Evolutionary conservation across 2,888 invertebrate genomes (phyloP), one percentile per base, ranked within the genome.

Genomic region (Vandiemenella viatica): DNA sequence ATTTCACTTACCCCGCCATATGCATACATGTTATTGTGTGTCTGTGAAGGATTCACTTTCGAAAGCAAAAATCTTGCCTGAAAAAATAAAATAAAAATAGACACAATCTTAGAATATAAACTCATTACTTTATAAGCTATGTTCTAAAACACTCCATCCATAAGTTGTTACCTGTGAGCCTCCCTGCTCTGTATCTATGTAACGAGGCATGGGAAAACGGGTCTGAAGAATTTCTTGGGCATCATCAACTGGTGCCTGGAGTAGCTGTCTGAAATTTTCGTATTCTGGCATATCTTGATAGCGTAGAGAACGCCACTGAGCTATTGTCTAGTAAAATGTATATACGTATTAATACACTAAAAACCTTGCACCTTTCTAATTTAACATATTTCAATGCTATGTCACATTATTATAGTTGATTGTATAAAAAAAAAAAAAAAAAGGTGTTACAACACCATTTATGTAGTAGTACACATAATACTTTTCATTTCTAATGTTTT

Each of bases 1-100:
- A 44, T 6, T 48, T 45, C 56, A 79, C 84, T 81, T 69, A 86
- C 87, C 77, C 87, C 87, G 61, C 88, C 89, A 67, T 91, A 95
- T 38, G 89, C 85, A 68, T 91, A 93, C 89, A 90, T 92, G 67
- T 96, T 97, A 74, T 98, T 98, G 70, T 99, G 98, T 16, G 98
- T 99, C 67, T 95, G 90, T 60, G 97, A 97, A n/a, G 98, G 98
- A 69, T 99, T 99, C 51, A 99, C 98, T 77, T 98, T 97, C 17
- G 95, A 95, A 48, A 99, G 70, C 58, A 99, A 75, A 72, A 99
- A 99, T 57, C 98, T 80, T 13, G 98, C 96, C 80, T 83, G 70
- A 15, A 74, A 67, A 65, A 37, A 54, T 54, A 58, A 53, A 54
- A 26, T 46, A 43, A 45, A 10, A 18, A 32, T 13, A 22, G 37